A percentile compares a stretch with the other conserved stretches of the same genome.
phyloP scores from a whole-genome alignment of 37 sponge, comb jelly and placozoan genomes.

The Chondrosia reniformis region DNA sequence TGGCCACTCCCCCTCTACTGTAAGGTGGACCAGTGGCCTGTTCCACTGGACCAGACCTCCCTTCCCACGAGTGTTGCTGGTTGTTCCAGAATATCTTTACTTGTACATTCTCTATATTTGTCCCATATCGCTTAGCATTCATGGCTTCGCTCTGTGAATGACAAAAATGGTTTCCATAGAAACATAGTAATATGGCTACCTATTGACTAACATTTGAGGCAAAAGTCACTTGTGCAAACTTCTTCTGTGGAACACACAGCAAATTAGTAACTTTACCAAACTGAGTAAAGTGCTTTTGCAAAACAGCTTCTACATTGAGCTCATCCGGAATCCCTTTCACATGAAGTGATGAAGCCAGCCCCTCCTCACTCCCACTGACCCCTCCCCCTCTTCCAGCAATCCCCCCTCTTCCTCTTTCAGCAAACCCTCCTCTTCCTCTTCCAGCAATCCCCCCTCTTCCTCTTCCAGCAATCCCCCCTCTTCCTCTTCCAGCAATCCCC shows the following conservation, averaged over 20 bases:
- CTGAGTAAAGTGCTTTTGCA: slow-evolving; percentile 41
- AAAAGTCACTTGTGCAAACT: slow-evolving; percentile 64
- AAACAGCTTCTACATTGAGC: slow-evolving; percentile 22
- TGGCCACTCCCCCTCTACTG: neutral
- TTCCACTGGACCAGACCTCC: neutral
- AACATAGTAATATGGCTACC: neutral
- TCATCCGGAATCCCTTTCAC: slow-evolving; percentile 64
- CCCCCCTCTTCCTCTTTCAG: too few species aligned
- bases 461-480: too few species aligned
- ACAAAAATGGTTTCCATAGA: too few species aligned
- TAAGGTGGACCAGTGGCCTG: neutral
- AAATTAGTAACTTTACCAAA: slow-evolving; percentile 54
- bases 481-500: too few species aligned
- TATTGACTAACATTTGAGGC: slow-evolving; percentile 33
- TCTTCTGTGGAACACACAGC: slow-evolving; percentile 40
- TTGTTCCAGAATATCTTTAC: slow-evolving; percentile 63
- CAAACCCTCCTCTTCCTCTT: neutral
- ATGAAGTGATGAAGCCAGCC: slow-evolving; percentile 30
- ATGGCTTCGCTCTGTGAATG: slow-evolving; percentile 45
- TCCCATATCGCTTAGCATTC: slow-evolving; percentile 48
- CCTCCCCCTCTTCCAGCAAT: too few species aligned
- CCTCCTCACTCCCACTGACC: neutral
- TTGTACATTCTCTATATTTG: slow-evolving; percentile 10
- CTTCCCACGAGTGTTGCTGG: neutral
- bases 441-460: neutral